A percentile compares a stretch with the other conserved stretches of the same genome.
phyloP scores from a whole-genome alignment of 2,888 invertebrate genomes.

The Lucinisca nassula region DNA sequence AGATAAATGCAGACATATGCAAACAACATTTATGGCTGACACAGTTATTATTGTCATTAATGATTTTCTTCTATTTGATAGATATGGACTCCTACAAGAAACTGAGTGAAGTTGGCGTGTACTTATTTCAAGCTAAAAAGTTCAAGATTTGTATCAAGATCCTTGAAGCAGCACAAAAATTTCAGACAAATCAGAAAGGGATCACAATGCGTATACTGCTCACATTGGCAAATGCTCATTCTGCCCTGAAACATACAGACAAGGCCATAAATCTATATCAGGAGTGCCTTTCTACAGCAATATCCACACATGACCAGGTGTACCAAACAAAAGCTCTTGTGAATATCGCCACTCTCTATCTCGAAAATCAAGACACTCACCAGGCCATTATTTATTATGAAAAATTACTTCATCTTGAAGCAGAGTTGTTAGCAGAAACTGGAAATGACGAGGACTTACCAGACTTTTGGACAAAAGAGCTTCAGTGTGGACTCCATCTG shows the following conservation, averaged over 20 bases:
- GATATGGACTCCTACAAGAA: conserved; percentile 86
- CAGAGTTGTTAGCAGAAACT: conserved; percentile 75
- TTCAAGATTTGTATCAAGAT: conserved; percentile 83
- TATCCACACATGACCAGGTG: conserved; percentile 85
- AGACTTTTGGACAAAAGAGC: conserved; percentile 85
- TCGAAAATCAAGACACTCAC: conserved; percentile 82
- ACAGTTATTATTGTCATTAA: too few species aligned
- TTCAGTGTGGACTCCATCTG: conserved; percentile 84
- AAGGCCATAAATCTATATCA: conserved; percentile 84
- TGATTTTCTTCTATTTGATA: too few species aligned
- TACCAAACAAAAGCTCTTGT: conserved; percentile 86
- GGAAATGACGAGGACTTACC: conserved; percentile 76
- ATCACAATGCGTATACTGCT: conserved; percentile 85
- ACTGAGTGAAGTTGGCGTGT: conserved; percentile 85
- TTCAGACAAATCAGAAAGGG: conserved; percentile 86
- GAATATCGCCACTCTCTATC: conserved; percentile 85
- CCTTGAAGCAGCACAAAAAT: conserved; percentile 82
- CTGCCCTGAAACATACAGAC: conserved; percentile 79
- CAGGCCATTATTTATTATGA: conserved; percentile 86
- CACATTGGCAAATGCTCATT: conserved; percentile 84
- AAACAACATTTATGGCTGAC: too few species aligned
- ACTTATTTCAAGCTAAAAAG: conserved; percentile 80
- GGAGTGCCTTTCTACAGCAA: conserved; percentile 83
- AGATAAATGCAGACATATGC: too few species aligned
- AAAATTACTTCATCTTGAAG: conserved; percentile 84